Percentiles rank a stretch among this genome's conserved stretches.
Evolutionary conservation across 2,113 vertebrate species (phyloP).

Genomic region (Fregetta grallaria): DNA sequence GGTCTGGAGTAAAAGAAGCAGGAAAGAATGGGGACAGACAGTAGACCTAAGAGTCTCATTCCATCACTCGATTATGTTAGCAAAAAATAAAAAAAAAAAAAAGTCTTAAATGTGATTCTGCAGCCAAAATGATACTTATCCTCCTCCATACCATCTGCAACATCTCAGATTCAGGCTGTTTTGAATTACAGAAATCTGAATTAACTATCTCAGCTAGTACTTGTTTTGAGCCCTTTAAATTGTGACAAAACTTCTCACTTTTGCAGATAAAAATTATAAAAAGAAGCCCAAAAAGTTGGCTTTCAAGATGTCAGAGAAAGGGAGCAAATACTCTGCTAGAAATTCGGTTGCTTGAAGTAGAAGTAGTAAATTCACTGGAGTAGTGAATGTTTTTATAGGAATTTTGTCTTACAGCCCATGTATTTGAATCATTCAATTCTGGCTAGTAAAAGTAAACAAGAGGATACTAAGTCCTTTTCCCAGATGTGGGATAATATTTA

Average conservation of each 20-base stretch:
- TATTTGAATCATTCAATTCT: background rate
- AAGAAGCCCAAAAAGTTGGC: background rate
- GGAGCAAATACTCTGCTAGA: background rate
- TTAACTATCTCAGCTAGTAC: background rate
- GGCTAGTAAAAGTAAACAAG: background rate
- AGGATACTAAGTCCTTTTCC: background rate
- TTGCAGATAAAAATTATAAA: background rate
- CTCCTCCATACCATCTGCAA: constrained; percentile 61
- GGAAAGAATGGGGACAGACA: background rate
- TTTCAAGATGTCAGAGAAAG: background rate
- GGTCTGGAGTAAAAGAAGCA: background rate
- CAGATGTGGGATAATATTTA: background rate
- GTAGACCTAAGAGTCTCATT: background rate
- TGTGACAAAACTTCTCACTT: background rate
- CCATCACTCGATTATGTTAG: background rate
- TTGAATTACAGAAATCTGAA: constrained; percentile 26
- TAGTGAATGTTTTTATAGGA: background rate
- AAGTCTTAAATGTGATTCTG: background rate
- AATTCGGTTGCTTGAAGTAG: background rate
- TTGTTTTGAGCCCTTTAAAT: constrained; percentile 2
- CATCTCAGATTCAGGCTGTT: constrained; percentile 14
- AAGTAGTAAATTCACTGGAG: background rate
- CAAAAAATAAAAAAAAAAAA: background rate
- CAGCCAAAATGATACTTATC: background rate
- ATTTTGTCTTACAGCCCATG: background rate